phyloP scores from a whole-genome alignment of 2,888 invertebrate genomes.

The Catocala nupta region DNA sequence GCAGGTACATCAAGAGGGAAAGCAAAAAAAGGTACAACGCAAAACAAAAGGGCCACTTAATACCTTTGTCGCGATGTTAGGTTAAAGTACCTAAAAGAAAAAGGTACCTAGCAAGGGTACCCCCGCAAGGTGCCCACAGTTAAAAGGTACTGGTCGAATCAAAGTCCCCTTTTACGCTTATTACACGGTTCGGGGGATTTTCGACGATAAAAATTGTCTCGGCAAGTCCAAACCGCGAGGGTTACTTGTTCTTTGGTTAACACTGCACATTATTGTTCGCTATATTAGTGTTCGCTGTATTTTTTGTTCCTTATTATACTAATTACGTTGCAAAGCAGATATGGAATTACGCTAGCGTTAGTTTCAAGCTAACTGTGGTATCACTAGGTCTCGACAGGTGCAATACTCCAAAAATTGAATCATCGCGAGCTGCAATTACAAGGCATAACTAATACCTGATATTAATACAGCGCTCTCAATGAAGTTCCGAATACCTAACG shows the following conservation, averaged over 20 bases:
- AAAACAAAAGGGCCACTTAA: constrained; percentile 59
- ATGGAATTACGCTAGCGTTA: too few relatives aligned
- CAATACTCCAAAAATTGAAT: too few relatives aligned
- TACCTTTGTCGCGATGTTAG: constrained; percentile 59
- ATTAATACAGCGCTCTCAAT: too few relatives aligned
- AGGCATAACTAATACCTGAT: too few relatives aligned
- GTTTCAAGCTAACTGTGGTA: too few relatives aligned
- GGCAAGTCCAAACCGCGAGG: constrained; percentile 24
- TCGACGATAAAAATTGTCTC: constrained; percentile 59
- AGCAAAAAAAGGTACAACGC: constrained; percentile 38
- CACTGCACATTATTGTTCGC: constrained; percentile 8
- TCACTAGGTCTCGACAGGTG: too few relatives aligned
- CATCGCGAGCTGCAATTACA: too few relatives aligned
- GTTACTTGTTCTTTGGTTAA: constrained; percentile 2
- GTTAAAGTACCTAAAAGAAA: constrained; percentile 57
- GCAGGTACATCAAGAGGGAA: constrained; percentile 35
- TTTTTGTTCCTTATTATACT: too few relatives aligned
- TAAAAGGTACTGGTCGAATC: constrained; percentile 72
- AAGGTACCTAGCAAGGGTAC: constrained; percentile 58
- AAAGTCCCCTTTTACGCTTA: constrained; percentile 80
- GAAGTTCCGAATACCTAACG: too few relatives aligned
- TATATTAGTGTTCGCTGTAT: neutral
- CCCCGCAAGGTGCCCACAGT: constrained; percentile 73
- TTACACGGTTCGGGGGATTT: constrained; percentile 69
- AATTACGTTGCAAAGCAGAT: too few relatives aligned